Evolutionary conservation across 1,140 invertebrate species (phyloP), one percentile per base, ranked within the genome.

Genomic region (Calliopsis andreniformis): DNA sequence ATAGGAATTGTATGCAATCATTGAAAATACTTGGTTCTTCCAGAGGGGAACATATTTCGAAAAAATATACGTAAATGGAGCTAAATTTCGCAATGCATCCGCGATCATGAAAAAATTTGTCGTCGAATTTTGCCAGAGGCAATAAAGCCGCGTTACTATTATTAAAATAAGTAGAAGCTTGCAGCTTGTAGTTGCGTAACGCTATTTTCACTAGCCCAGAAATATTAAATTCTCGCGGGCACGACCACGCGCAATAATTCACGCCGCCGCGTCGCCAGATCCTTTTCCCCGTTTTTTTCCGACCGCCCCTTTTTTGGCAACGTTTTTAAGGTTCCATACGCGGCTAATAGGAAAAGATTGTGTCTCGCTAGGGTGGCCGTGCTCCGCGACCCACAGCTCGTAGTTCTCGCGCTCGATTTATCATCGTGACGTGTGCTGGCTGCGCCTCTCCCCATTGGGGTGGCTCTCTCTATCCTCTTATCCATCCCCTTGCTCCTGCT

Each of bases 361-460:
- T 71, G 79, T 78, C 72, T 78, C 78, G 78, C 69, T 64, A 81
- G 79, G 80, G 68, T 77, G 75, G 35, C 42, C 25, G 28, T 47
- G 43, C 72, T 35, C 61, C 30, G 39, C 72, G 35, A 59, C 55
- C 68, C 59, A 47, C 45, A 63, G 59, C 59, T 66, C 80, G 76
- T 81, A 85, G 83, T 88, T 87, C 79, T 85, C 84, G 68, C 78
- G 84, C 83, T 82, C 85, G 84, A 89, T 90, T 90, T 89, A 88
- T 89, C 87, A 88, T 88, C 82, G 83, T 87, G 83, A 84, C 84
- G 82, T 78, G 76, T 39, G 43, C 59, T 76, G 51, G 45, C 16
- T 67, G 56, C 18, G 32, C 68, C 49, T 42, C 28, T 35, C 58
- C 14, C n/a, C 25, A 8, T 51, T 42, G 5, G 71, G 35, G 6